phyloP scores from a whole-genome alignment of 2,113 vertebrate genomes.

The Upupa epops region DNA sequence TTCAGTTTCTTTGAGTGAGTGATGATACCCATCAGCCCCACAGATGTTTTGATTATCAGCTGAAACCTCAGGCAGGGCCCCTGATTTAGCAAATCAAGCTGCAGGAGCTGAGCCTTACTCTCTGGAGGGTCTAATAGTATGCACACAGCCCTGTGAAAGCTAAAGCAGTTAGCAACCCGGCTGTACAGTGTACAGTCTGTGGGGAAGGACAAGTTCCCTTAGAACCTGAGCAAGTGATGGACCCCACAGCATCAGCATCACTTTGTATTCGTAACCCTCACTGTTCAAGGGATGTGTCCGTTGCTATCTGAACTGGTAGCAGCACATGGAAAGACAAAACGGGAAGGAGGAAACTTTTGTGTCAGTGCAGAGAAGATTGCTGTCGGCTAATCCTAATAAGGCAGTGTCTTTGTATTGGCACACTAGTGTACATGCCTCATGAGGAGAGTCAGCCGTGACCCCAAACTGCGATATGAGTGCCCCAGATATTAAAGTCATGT shows the following conservation, averaged over 20 bases:
- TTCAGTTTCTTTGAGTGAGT: background rate
- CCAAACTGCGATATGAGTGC: background rate
- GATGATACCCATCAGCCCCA: background rate
- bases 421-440: background rate
- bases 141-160: background rate
- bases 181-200: background rate
- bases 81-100: background rate
- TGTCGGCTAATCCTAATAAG: background rate
- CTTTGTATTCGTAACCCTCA: background rate
- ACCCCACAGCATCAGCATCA: background rate
- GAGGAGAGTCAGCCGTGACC: background rate
- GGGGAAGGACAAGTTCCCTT: background rate
- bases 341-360: background rate
- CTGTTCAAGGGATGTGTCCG: background rate
- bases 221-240: background rate
- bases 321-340: background rate
- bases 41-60: background rate
- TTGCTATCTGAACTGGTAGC: background rate
- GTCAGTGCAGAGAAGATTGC: background rate
- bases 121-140: background rate
- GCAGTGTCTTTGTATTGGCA: background rate
- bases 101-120: background rate
- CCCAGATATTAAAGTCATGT: background rate
- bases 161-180: rapidly evolving
- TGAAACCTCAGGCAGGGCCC: background rate